Conservation (phyloP, 2,888 invertebrate genomes). For the Argyresthia albistria region DNA sequence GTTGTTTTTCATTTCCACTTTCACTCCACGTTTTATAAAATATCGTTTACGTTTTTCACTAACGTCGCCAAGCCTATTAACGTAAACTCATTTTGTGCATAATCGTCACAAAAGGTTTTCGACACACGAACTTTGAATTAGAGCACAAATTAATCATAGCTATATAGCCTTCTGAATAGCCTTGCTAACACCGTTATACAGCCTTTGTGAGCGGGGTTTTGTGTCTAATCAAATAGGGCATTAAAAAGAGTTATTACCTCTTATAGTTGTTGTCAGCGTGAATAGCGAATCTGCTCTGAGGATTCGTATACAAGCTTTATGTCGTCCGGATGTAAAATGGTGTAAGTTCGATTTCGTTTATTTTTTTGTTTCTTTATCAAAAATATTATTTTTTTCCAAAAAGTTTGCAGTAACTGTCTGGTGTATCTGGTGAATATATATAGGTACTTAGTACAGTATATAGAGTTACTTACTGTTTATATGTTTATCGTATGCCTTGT, state of each 20-base stretch:
- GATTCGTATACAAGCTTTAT: slow-evolving; percentile 28
- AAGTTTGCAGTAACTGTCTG: too few species aligned
- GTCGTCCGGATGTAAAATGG: background rate
- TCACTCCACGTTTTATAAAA: too few species aligned
- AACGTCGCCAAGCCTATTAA: too few species aligned
- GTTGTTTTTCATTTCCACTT: too few species aligned
- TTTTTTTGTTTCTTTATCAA: background rate
- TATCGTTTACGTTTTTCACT: too few species aligned
- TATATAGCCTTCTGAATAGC: slow-evolving; percentile 59
- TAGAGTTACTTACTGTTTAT: too few species aligned
- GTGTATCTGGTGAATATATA: too few species aligned
- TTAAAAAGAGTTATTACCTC: slow-evolving; percentile 65
- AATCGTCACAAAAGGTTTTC: slow-evolving; percentile 12
- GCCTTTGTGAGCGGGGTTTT: slow-evolving; percentile 39
- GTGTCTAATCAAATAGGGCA: slow-evolving; percentile 59
- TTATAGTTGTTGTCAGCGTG: slow-evolving; percentile 59
- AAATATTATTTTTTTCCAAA: too few species aligned
- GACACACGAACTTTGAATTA: slow-evolving; percentile 58
- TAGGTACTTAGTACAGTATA: too few species aligned
- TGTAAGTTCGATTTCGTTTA: background rate
- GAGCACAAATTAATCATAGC: slow-evolving; percentile 57
- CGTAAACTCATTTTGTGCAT: too few species aligned
- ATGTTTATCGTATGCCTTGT: too few species aligned
- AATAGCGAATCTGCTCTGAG: slow-evolving; percentile 49
- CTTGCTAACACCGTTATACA: slow-evolving; percentile 39